Evolutionary conservation across 2,113 vertebrate species (phyloP).

Genomic region (Mystacornis crossleyi): DNA sequence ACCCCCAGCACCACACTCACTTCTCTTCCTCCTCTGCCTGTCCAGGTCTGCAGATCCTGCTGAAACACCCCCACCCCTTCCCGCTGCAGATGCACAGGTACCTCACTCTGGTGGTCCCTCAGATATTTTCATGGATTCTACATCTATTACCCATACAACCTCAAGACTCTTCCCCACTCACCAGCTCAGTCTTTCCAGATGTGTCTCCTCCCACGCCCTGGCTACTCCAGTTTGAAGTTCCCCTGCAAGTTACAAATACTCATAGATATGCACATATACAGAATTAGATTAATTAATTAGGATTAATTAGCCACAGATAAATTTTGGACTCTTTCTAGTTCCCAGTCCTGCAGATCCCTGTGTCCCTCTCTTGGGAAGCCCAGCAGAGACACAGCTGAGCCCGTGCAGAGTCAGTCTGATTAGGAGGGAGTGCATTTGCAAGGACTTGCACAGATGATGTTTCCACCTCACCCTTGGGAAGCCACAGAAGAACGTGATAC

Average conservation of each 20-base stretch:
- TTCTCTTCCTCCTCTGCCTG: not conserved
- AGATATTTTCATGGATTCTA: not conserved
- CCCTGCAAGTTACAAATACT: not conserved
- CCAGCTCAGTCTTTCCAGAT: not conserved
- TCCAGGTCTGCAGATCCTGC: not conserved
- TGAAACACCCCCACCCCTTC: not conserved
- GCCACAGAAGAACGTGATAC: not conserved
- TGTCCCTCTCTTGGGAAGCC: not conserved
- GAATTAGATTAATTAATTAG: not conserved
- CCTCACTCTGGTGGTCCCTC: not conserved
- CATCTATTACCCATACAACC: not conserved
- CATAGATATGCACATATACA: not conserved
- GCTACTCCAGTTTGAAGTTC: not conserved
- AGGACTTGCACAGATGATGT: not conserved
- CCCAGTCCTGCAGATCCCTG: not conserved
- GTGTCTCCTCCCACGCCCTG: not conserved
- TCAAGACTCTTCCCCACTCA: not conserved
- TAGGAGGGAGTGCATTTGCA: not conserved
- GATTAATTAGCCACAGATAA: not conserved
- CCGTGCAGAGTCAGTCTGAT: not conserved
- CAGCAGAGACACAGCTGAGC: not conserved
- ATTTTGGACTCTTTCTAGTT: not conserved
- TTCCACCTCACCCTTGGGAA: not conserved
- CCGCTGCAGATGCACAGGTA: not conserved
- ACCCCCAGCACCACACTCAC: rapidly evolving